Evolutionary conservation across 2,797 vertebrate species (phyloP), one percentile per base, ranked within the genome.

Genomic region (Sternotherus odoratus): DNA sequence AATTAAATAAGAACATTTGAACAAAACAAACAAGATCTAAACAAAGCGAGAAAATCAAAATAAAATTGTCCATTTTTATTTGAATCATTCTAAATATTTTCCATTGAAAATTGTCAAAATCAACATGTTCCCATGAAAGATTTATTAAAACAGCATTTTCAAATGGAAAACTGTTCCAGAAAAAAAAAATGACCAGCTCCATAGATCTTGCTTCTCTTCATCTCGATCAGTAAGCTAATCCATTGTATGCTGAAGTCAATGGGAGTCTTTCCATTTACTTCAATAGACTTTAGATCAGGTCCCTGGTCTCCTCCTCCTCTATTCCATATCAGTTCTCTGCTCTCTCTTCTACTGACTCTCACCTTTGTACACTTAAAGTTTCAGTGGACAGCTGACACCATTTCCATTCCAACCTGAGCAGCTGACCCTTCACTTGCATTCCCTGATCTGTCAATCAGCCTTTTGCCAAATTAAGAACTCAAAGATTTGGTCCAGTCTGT

Each of bases 401-500:
- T 75, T 75, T 75, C 13, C 26, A 48, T 75, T 30, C 12, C 26
- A 75, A 30, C 26, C 72, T 48, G 26, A 24, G 30, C 43, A 75
- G 12, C 72, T 75, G 24, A 75, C 66, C 36, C 21, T 69, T 39
- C 39, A 39, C 36, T 69, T 69, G 66, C 39, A n/a, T 39, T 36
- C 66, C 36, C n/a, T 23, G 36, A 23, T 12, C 36, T 66, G 63
- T 36, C n/a, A 36, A 66, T 23, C 60, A 63, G 7, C 85, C 53
- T 8, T 53, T 79, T 63, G n/a, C 12, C 87, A 78, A 79, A 43
- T 28, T 28, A 74, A 74, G 24, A 43, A 74, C 72, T 74, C 4
- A 90, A 95, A 87, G 79, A 94, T 86, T 21, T 93, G 36, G 90
- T 56, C 77, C n/a, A 48, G n/a, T 15, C 77, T 5, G n/a, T 24